These are phyloP conservation scores for Bergia sp. DNA, from an alignment of 92 coral and sea anemone genomes.

Conservation along the genomic window DNA sequence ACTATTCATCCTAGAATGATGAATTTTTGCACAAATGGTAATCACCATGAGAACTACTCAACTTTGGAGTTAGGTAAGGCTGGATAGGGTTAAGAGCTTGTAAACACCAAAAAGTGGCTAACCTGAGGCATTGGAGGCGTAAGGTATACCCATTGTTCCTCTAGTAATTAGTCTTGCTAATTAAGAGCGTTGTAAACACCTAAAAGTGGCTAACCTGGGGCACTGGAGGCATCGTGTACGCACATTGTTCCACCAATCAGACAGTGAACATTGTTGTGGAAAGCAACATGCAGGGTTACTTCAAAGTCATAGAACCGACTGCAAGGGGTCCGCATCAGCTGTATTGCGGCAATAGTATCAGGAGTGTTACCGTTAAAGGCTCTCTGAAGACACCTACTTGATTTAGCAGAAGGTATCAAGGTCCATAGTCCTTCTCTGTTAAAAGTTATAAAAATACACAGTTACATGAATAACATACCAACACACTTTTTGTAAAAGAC, in stretches of 20 bases:
- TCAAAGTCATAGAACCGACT: conserved; percentile 51
- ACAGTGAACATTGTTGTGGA: conserved; percentile 63
- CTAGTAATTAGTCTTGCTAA: too few relatives aligned
- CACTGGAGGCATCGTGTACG: conserved; percentile 57
- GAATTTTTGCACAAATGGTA: too few relatives aligned
- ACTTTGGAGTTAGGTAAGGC: too few relatives aligned
- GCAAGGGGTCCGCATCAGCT: conserved; percentile 10
- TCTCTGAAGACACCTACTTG: conserved; percentile 52
- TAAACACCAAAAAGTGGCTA: background rate
- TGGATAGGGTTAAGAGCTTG: too few relatives aligned
- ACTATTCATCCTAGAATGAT: too few relatives aligned
- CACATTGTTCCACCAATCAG: conserved; percentile 72
- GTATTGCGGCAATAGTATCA: conserved; percentile 54
- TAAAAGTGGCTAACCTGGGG: conserved; percentile 30
- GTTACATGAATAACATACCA: conserved; percentile 18
- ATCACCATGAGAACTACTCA: too few relatives aligned
- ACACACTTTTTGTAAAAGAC: background rate
- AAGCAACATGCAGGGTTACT: conserved; percentile 41
- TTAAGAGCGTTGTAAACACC: too few relatives aligned
- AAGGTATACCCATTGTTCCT: conserved; percentile 71
- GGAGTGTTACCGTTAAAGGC: conserved; percentile 56
- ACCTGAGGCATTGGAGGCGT: conserved; percentile 68
- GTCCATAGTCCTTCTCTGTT: conserved; percentile 31
- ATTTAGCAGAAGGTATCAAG: conserved; percentile 45
- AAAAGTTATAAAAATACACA: background rate